Percentiles rank a stretch among this genome's conserved stretches.
phyloP scores from a whole-genome alignment of 2,888 invertebrate species.

The Polyommatus iphigenia region DNA sequence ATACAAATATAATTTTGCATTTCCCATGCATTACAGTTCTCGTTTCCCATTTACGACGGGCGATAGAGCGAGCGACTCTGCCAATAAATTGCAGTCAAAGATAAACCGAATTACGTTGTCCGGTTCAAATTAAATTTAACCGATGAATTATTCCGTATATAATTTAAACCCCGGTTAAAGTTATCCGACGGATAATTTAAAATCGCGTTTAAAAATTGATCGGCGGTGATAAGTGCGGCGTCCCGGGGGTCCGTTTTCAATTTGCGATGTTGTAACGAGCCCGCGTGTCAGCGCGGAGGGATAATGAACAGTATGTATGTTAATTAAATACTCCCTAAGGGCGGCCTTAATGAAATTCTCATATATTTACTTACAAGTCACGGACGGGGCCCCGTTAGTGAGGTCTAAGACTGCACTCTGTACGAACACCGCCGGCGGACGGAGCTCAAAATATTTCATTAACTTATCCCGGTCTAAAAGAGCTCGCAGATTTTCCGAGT shows the following conservation, averaged over 20 bases:
- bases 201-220: slow-evolving; percentile 15
- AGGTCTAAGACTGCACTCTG: not conserved
- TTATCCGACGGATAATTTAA: not conserved
- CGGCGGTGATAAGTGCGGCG: not conserved
- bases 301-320: slow-evolving; percentile 65
- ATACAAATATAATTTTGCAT: not conserved
- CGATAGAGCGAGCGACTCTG: not conserved
- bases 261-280: slow-evolving; percentile 27
- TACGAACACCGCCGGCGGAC: not conserved
- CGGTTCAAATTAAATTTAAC: slow-evolving; percentile 12
- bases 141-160: not conserved
- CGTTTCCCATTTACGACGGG: not conserved
- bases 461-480: not conserved
- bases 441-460: not conserved
- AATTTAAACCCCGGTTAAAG: not conserved
- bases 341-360: slow-evolving; percentile 60
- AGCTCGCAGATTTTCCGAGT: not conserved
- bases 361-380: slow-evolving; percentile 50
- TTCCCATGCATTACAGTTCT: not conserved
- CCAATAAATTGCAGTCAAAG: slow-evolving; percentile 19
- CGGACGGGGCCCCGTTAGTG: slow-evolving; percentile 31
- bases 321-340: slow-evolving; percentile 68
- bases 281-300: slow-evolving; percentile 44
- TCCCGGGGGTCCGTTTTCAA: slow-evolving; percentile 25
- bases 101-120: slow-evolving; percentile 9